A percentile compares a stretch with the other conserved stretches of the same genome.
These are phyloP conservation scores for Eulemur macaco DNA, from an alignment of 2,113 vertebrate genomes.

Conservation along the genomic window DNA sequence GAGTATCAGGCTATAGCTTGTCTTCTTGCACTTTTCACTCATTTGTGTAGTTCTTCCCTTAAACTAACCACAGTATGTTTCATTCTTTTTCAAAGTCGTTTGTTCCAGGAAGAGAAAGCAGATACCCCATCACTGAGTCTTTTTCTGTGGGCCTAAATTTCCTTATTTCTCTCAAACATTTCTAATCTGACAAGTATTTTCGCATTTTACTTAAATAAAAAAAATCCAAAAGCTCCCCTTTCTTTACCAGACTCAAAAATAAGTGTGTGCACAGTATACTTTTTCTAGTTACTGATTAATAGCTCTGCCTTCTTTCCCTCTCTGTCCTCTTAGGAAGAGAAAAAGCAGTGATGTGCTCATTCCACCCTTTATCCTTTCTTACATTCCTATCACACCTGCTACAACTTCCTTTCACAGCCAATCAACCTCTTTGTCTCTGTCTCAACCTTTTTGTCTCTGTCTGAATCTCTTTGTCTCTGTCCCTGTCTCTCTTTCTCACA, in stretches of 20 bases:
- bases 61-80: not conserved
- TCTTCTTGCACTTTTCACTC: not conserved
- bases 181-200: not conserved
- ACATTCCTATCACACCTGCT: not conserved
- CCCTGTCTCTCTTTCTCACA: not conserved
- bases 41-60: not conserved
- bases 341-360: not conserved
- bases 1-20: not conserved
- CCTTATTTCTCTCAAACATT: not conserved
- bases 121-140: not conserved
- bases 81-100: not conserved
- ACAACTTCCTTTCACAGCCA: not conserved
- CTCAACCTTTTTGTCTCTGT: not conserved
- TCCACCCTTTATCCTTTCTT: not conserved
- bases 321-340: conserved; percentile 7
- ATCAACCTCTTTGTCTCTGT: not conserved
- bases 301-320: not conserved
- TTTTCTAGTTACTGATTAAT: not conserved
- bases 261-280: not conserved
- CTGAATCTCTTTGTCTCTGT: not conserved
- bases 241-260: not conserved
- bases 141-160: not conserved
- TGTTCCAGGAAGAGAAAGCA: not conserved
- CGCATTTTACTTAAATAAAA: not conserved
- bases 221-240: too few relatives aligned